These are phyloP conservation scores for Meloidogyne exigua DNA, from an alignment of 1,140 invertebrate genomes.

Conservation along the genomic window DNA sequence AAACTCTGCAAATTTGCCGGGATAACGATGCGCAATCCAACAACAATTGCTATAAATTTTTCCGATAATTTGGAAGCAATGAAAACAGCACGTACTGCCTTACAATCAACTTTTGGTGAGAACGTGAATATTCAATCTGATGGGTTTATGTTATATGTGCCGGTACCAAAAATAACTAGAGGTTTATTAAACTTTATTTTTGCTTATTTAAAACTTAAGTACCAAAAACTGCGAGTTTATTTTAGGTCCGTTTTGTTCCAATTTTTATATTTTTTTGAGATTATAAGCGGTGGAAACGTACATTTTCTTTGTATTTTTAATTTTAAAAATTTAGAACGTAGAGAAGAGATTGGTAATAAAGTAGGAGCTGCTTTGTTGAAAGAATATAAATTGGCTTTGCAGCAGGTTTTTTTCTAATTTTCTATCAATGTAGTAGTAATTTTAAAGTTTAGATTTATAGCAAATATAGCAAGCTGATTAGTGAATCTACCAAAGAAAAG, in stretches of 20 bases:
- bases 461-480: background rate
- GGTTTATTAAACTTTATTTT: background rate
- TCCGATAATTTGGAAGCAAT: conserved; percentile 9
- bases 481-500: background rate
- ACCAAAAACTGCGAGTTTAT: background rate
- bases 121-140: background rate
- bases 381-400: background rate
- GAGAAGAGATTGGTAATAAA: background rate
- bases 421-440: too few species aligned
- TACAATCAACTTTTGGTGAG: background rate
- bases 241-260: too few species aligned
- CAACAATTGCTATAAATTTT: conserved; percentile 10
- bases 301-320: background rate
- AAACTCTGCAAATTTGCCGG: conserved; percentile 13
- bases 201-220: too few species aligned
- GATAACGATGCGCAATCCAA: conserved; percentile 8
- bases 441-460: background rate
- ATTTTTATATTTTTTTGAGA: too few species aligned
- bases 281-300: background rate
- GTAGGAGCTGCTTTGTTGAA: background rate
- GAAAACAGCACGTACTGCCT: conserved; percentile 32
- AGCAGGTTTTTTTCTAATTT: background rate
- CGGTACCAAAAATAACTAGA: conserved; percentile 13
- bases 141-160: background rate
- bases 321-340: background rate